phyloP scores from a whole-genome alignment of 2,888 invertebrate genomes.

The Venusia cambrica region DNA sequence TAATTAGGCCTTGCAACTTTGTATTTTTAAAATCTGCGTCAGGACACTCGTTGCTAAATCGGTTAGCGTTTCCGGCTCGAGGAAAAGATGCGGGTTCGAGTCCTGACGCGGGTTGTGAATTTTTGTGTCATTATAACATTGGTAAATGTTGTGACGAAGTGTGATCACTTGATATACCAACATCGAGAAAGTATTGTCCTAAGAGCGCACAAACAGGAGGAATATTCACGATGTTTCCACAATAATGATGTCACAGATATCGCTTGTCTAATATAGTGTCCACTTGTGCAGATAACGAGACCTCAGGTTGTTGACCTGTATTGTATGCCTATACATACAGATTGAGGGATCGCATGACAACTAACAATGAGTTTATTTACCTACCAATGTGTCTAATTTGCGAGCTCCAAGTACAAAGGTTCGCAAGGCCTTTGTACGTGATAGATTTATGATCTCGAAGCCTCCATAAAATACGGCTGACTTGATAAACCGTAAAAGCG shows the following conservation, averaged over 20 bases:
- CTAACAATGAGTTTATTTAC: conserved; percentile 53
- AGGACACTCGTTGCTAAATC: too few species aligned
- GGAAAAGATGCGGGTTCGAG: too few species aligned
- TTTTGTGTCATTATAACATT: too few species aligned
- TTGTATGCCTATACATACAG: too few species aligned
- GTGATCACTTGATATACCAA: too few species aligned
- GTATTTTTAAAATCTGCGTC: too few species aligned
- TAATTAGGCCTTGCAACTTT: too few species aligned
- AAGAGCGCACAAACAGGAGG: conserved; percentile 37
- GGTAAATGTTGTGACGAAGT: too few species aligned
- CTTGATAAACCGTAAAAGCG: conserved; percentile 34
- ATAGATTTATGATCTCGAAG: conserved; percentile 50
- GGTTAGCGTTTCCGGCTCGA: too few species aligned
- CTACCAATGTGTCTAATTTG: conserved; percentile 53
- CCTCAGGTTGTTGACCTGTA: conserved; percentile 60
- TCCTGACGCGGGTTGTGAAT: too few species aligned
- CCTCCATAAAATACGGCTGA: conserved; percentile 38
- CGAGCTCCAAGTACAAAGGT: conserved; percentile 54
- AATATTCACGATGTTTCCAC: conserved; percentile 52
- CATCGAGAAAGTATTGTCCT: conserved; percentile 48
- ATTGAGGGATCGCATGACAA: conserved; percentile 55
- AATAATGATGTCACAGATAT: conserved; percentile 74
- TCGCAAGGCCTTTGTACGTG: conserved; percentile 40
- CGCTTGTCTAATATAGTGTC: conserved; percentile 67
- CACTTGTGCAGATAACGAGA: conserved; percentile 62